These are phyloP conservation scores for Platysternon megacephalum DNA, from an alignment of 2,113 vertebrate species.

Conservation along the genomic window DNA sequence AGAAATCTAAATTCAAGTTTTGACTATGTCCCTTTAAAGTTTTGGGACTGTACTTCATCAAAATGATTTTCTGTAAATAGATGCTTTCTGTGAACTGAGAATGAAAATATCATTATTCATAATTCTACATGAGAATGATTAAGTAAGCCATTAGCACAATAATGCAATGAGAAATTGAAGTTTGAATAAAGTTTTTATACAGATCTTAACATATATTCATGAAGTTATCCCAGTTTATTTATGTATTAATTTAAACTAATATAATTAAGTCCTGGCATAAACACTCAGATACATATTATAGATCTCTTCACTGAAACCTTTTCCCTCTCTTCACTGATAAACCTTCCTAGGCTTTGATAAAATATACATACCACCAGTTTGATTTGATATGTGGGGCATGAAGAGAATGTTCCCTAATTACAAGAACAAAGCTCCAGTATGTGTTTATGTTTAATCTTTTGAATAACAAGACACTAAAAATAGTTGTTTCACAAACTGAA, in stretches of 20 bases:
- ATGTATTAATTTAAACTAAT: neutral
- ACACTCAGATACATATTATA: neutral
- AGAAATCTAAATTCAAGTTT: neutral
- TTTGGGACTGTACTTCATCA: neutral
- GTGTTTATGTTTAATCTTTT: too few relatives aligned
- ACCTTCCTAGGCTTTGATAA: too few relatives aligned
- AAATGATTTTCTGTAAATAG: conserved; percentile 56
- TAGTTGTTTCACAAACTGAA: too few relatives aligned
- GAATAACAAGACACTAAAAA: too few relatives aligned
- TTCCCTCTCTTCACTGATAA: too few relatives aligned
- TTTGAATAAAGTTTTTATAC: neutral
- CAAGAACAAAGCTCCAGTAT: too few relatives aligned
- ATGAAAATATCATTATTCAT: conserved; percentile 29
- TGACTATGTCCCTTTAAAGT: conserved; percentile 30
- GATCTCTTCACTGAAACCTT: too few relatives aligned
- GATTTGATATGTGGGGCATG: too few relatives aligned
- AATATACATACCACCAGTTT: too few relatives aligned
- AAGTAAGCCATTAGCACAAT: neutral
- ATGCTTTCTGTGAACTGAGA: conserved; percentile 36
- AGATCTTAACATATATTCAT: neutral
- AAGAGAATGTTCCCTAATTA: too few relatives aligned
- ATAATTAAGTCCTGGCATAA: neutral
- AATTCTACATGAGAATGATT: conserved; percentile 7
- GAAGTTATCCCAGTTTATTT: too few relatives aligned
- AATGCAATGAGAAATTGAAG: neutral